Percentiles rank a stretch among this genome's conserved stretches.
These are phyloP conservation scores for Erythrocercus mccallii DNA, from an alignment of 2,113 vertebrate species.

Conservation along the genomic window DNA sequence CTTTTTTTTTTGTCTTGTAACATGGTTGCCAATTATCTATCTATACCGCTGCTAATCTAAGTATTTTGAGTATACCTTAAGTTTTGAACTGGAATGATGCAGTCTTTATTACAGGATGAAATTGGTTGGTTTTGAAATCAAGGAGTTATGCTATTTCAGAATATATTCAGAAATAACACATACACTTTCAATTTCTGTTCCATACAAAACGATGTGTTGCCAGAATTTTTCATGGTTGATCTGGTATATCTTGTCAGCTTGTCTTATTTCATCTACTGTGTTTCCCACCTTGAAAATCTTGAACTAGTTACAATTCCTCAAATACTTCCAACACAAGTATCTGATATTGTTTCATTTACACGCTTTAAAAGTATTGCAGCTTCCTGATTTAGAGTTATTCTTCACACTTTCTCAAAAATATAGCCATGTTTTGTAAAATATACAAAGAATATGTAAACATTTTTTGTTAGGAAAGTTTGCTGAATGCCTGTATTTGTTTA, in stretches of 20 bases:
- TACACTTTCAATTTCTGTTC: background rate
- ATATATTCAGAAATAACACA: background rate
- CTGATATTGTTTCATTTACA: background rate
- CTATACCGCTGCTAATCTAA: background rate
- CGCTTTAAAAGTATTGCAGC: background rate
- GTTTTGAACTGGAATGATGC: background rate
- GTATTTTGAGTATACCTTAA: background rate
- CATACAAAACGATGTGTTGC: background rate
- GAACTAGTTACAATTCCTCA: background rate
- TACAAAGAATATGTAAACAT: background rate
- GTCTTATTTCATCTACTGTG: background rate
- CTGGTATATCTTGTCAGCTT: background rate
- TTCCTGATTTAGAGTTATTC: background rate
- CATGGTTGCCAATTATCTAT: background rate
- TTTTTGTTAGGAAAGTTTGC: background rate
- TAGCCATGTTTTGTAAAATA: background rate
- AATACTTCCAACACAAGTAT: background rate
- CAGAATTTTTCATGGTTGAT: background rate
- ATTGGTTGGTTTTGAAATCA: background rate
- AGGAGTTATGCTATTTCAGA: background rate
- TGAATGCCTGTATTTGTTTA: background rate
- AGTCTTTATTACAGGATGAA: background rate
- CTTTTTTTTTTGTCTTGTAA: background rate
- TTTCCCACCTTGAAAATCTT: background rate
- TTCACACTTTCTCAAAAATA: background rate